These are phyloP conservation scores for Hyposmocoma kahamanoa DNA, from an alignment of 1,140 invertebrate genomes.

Conservation along the genomic window DNA sequence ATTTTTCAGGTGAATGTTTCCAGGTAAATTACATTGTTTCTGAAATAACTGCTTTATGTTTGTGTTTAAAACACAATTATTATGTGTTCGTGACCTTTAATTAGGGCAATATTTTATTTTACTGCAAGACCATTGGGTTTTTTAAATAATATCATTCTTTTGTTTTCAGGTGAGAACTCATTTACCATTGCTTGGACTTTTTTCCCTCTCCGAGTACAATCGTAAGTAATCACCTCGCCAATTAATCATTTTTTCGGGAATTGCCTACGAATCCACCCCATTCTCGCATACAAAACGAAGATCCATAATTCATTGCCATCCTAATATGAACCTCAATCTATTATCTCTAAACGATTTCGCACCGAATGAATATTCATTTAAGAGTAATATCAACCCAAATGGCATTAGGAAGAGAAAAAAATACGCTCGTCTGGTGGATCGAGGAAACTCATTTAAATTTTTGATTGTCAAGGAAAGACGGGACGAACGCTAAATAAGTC, in stretches of 20 bases:
- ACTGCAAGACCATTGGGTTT: no score
- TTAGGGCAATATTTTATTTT: no score
- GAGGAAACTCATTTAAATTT: conserved; percentile 63
- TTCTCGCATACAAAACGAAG: conserved; percentile 43
- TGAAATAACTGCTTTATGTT: no score
- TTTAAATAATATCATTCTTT: conserved; percentile 1
- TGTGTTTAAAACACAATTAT: no score
- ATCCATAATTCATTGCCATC: conserved; percentile 55
- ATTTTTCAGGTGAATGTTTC: no score
- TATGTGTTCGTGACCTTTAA: no score
- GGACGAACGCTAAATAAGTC: conserved; percentile 25
- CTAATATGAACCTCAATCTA: conserved; percentile 66
- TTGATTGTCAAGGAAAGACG: conserved; percentile 57
- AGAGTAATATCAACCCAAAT: conserved; percentile 61
- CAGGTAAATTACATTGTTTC: no score
- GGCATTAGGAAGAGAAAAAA: conserved; percentile 58
- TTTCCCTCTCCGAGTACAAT: not conserved
- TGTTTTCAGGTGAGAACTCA: conserved; percentile 19
- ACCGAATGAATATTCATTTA: conserved; percentile 68
- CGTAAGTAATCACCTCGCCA: conserved; percentile 24
- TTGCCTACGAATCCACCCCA: conserved; percentile 22
- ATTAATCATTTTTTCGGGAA: conserved; percentile 38
- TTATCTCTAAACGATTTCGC: conserved; percentile 68
- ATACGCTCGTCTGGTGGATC: conserved; percentile 36
- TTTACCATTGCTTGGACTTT: not conserved